Conservation (phyloP, 2,888 invertebrate genomes). For the Lithophane socia region DNA sequence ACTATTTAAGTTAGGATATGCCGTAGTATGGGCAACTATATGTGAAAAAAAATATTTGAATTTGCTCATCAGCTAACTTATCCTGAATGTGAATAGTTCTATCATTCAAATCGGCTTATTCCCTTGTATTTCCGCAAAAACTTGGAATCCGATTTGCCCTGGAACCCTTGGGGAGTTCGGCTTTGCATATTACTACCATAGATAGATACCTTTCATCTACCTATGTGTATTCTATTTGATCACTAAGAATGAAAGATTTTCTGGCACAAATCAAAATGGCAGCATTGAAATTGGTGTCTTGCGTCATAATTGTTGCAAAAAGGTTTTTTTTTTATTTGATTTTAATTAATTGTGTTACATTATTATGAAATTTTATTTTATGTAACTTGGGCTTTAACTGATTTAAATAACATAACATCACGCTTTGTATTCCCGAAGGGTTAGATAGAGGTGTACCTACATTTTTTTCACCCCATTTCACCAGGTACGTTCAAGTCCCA, state of each 20-base stretch:
- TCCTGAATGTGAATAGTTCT: not conserved
- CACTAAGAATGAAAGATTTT: not conserved
- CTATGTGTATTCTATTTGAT: not conserved
- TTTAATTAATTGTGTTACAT: too few relatives aligned
- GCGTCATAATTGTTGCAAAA: not conserved
- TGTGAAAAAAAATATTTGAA: too few relatives aligned
- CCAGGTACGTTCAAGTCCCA: too few relatives aligned
- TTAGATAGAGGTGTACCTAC: too few relatives aligned
- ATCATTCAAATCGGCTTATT: not conserved
- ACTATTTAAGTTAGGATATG: too few relatives aligned
- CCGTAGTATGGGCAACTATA: too few relatives aligned
- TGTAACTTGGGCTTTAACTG: too few relatives aligned
- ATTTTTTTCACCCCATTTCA: too few relatives aligned
- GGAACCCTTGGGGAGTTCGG: conserved; percentile 1
- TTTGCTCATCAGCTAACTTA: not conserved
- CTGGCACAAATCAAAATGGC: not conserved
- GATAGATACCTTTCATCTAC: conserved; percentile 3
- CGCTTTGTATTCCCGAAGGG: too few relatives aligned
- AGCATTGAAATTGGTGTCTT: not conserved
- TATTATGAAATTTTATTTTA: too few relatives aligned
- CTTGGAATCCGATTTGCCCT: conserved; percentile 14
- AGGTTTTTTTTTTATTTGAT: not conserved
- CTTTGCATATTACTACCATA: conserved; percentile 8
- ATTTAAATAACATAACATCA: too few relatives aligned
- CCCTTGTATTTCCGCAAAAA: not conserved